Percentiles rank a stretch among this genome's conserved stretches.
Evolutionary conservation across 1,140 invertebrate genomes (phyloP).

Genomic region (Meloidogyne chitwoodi): DNA sequence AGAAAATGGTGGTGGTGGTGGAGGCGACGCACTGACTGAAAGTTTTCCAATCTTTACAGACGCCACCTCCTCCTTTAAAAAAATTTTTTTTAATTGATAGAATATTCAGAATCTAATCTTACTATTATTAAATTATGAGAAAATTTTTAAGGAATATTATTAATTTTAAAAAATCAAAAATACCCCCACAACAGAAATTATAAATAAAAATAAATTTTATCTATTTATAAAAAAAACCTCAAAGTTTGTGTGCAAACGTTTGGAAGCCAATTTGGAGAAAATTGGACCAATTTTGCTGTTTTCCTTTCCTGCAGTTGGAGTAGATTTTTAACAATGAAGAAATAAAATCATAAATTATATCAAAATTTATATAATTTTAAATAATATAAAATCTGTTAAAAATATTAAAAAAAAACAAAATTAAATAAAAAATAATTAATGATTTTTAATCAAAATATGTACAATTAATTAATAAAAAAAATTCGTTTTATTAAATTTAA

Average conservation of each 20-base stretch:
- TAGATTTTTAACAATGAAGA: not conserved
- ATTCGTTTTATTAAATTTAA: too few relatives aligned
- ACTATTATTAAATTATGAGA: slow-evolving; percentile 14
- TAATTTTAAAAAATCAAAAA: too few relatives aligned
- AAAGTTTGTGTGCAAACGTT: slow-evolving; percentile 22
- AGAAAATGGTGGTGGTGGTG: not conserved
- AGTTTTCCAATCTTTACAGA: slow-evolving; percentile 33
- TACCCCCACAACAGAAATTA: too few relatives aligned
- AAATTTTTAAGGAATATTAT: not conserved
- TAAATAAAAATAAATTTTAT: not conserved
- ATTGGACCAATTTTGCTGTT: not conserved
- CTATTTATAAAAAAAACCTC: slow-evolving; percentile 14
- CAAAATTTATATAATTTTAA: too few relatives aligned
- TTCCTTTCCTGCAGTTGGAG: not conserved
- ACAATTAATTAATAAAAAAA: too few relatives aligned
- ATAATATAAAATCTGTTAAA: too few relatives aligned
- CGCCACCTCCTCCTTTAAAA: slow-evolving; percentile 30
- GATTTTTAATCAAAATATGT: too few relatives aligned
- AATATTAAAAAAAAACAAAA: too few relatives aligned
- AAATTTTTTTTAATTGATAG: too few relatives aligned
- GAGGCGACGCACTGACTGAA: slow-evolving; percentile 9
- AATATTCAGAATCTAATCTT: too few relatives aligned
- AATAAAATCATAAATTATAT: too few relatives aligned
- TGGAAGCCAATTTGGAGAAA: slow-evolving; percentile 27
- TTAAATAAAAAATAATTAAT: too few relatives aligned